A percentile compares a stretch with the other conserved stretches of the same genome.
These are phyloP conservation scores for Sinhomidia bicolor DNA, from an alignment of 2,888 invertebrate genomes.

Conservation along the genomic window DNA sequence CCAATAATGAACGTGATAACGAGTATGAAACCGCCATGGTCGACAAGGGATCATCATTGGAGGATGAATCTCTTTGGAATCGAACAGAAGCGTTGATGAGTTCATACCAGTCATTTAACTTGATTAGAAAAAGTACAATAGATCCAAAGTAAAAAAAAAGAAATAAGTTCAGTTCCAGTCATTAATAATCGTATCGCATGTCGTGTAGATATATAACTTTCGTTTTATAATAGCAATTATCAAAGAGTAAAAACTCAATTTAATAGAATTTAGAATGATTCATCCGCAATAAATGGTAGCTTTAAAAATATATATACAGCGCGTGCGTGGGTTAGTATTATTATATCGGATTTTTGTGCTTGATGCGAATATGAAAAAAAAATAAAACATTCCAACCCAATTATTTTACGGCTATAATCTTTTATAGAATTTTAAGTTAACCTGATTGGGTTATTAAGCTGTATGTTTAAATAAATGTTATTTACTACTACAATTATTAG, in stretches of 20 bases:
- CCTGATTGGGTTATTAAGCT: neutral
- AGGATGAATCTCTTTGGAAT: conserved; percentile 71
- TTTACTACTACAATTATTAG: too few species aligned
- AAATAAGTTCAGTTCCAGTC: neutral
- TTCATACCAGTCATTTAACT: conserved; percentile 73
- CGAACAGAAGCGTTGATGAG: conserved; percentile 71
- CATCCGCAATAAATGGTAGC: neutral
- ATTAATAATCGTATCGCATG: neutral
- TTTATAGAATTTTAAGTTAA: too few species aligned
- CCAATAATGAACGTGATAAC: conserved; percentile 15
- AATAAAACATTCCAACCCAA: neutral
- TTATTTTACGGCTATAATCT: neutral
- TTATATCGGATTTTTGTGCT: neutral
- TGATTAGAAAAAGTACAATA: conserved; percentile 63
- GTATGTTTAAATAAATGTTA: too few species aligned
- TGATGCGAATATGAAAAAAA: neutral
- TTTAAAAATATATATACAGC: too few species aligned
- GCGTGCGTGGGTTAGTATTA: conserved; percentile 37
- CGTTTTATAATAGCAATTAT: neutral
- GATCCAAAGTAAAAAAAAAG: conserved; percentile 61
- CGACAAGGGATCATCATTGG: conserved; percentile 42
- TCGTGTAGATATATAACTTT: neutral
- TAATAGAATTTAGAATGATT: neutral
- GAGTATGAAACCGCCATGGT: neutral
- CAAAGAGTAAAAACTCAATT: neutral